Percentiles rank a stretch among this genome's conserved stretches.
phyloP scores from a whole-genome alignment of 2,888 invertebrate species.

The Zygaena filipendulae region DNA sequence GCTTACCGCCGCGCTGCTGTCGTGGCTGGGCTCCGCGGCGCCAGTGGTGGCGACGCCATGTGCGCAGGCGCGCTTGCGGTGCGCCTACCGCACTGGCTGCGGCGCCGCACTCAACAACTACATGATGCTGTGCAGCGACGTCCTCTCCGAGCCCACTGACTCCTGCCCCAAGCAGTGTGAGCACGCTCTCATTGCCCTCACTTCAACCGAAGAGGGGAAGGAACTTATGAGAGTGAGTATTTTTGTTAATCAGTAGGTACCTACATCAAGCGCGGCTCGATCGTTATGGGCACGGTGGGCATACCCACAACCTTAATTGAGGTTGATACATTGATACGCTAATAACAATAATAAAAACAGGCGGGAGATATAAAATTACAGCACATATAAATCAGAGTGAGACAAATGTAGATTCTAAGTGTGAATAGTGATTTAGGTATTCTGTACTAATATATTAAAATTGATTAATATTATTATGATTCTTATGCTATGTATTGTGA shows the following conservation, averaged over 20 bases:
- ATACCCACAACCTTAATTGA: too few relatives aligned
- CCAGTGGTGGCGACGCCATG: constrained; percentile 55
- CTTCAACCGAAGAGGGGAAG: constrained; percentile 82
- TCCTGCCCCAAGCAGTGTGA: constrained; percentile 79
- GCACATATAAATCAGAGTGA: constrained; percentile 1
- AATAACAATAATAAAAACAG: too few relatives aligned
- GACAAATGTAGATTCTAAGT: too few relatives aligned
- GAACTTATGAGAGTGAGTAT: constrained; percentile 78
- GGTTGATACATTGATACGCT: too few relatives aligned
- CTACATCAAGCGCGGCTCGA: constrained; percentile 4
- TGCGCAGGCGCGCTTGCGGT: constrained; percentile 76
- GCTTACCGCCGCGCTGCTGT: constrained; percentile 34
- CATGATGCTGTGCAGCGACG: constrained; percentile 76
- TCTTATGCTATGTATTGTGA: too few relatives aligned
- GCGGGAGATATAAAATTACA: too few relatives aligned
- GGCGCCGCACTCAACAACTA: constrained; percentile 82
- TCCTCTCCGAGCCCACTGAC: constrained; percentile 68
- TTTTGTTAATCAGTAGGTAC: neutral
- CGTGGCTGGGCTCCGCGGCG: constrained; percentile 28
- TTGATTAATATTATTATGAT: too few relatives aligned
- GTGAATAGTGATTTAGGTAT: too few relatives aligned
- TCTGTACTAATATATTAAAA: too few relatives aligned
- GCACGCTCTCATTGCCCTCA: constrained; percentile 81
- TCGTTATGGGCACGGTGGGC: too few relatives aligned
- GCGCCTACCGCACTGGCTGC: constrained; percentile 81